A percentile compares a stretch with the other conserved stretches of the same genome.
phyloP scores from a whole-genome alignment of 1,140 invertebrate genomes.

The Drosophila trapezifrons region DNA sequence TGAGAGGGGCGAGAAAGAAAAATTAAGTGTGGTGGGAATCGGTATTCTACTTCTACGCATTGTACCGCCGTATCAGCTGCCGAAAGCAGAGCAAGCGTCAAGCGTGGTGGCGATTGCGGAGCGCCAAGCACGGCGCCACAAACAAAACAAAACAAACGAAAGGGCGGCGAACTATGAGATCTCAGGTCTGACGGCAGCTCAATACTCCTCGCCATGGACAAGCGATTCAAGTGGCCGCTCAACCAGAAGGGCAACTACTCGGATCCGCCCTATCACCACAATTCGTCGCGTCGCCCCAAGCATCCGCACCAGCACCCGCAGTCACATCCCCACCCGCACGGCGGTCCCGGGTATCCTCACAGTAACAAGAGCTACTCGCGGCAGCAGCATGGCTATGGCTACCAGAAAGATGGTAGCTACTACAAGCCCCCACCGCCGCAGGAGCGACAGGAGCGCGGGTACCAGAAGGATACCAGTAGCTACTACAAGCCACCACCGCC shows the following conservation, averaged over 20 bases:
- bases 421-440: conserved; percentile 37
- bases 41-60: conserved; percentile 78
- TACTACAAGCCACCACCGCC: conserved; percentile 44
- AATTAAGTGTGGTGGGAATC: conserved; percentile 70
- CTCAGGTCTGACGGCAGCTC: conserved; percentile 27
- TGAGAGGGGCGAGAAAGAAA: conserved; percentile 42
- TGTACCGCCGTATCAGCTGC: conserved; percentile 59
- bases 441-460: conserved; percentile 6
- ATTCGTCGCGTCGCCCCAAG: conserved; percentile 17
- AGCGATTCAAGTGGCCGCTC: conserved; percentile 56
- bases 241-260: conserved; percentile 38
- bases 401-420: conserved; percentile 33
- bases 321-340: conserved; percentile 10
- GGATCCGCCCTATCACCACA: conserved; percentile 41
- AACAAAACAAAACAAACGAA: conserved; percentile 64
- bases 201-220: conserved; percentile 55
- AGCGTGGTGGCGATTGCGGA: conserved; percentile 35
- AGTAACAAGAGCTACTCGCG: conserved; percentile 39
- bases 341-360: background rate
- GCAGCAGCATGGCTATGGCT: conserved; percentile 27
- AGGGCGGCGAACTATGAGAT: conserved; percentile 53
- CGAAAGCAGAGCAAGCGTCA: conserved; percentile 51
- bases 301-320: conserved; percentile 7
- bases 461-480: conserved; percentile 21
- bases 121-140: conserved; percentile 27